Base-by-base conservation (phyloP, 2,888 invertebrate species). In the Eulithis prunata region DNA sequence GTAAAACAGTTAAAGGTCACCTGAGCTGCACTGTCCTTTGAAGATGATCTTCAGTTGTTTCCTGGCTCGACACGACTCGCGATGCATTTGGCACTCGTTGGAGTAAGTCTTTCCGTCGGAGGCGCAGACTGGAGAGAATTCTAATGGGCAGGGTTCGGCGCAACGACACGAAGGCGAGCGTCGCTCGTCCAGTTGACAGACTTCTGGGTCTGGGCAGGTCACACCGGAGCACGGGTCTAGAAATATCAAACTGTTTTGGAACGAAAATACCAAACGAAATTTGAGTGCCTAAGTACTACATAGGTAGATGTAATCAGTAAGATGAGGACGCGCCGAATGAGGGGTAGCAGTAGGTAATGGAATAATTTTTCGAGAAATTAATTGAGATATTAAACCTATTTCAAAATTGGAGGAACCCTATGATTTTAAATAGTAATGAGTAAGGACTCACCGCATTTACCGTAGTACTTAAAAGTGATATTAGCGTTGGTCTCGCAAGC, bases 221-320 rank as follows among this genome's bases (percentile, higher is more conserved):
- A 97, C 94, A 65, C 95, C 96, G 47, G 96, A 95, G 85, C 98
- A 98, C 3, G 98, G 98, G 94, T 98, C 98, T 97, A 32, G 28
- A 57, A 41, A 51, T 32, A 56, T 41, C n/a, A 49, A 49, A 49
- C 8, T 21, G 21, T 21, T 21, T 21, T 21, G 1, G 32, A 32
- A 32, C 4, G 6, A 32, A 32, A 32, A 1, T 21, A 1, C 2
- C 21, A 2, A 21, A 21, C 2, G 21, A 21, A 21, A 21, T 1
- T 21, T 21, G 21, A 3, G 32, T 32, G n/a, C n/a, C n/a, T n/a
- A n/a, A n/a, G n/a, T n/a, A n/a, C n/a, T n/a, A n/a, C n/a, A n/a
- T n/a, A 6, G 32, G 32, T 32, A 32, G 32, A n/a, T n/a, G n/a
- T n/a, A n/a, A n/a, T n/a, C n/a, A n/a, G n/a, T n/a, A n/a, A n/a